These are phyloP conservation scores for Drosophila stalkeri DNA, from an alignment of 2,888 invertebrate genomes.

Conservation along the genomic window DNA sequence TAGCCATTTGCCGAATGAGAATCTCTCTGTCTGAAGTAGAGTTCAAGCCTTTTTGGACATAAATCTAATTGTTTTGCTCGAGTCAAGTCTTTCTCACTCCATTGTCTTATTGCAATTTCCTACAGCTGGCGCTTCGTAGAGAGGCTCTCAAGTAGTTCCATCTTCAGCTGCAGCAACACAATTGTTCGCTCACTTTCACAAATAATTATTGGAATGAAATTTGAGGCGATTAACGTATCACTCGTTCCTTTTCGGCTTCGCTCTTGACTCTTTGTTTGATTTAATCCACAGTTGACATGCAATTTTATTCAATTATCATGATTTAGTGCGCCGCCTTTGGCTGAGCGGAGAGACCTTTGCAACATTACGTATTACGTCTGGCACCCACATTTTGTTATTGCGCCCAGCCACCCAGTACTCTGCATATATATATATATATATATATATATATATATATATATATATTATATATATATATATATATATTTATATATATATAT, in stretches of 20 bases:
- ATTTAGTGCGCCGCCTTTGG: constrained; percentile 49
- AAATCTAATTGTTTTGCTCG: neutral
- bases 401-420: neutral
- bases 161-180: constrained; percentile 1
- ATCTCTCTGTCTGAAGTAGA: neutral
- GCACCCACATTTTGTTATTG: constrained; percentile 14
- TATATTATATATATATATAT: neutral
- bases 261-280: constrained; percentile 36
- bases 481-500: neutral
- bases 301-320: constrained; percentile 76
- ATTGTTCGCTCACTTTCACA: constrained; percentile 41
- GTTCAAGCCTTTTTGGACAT: neutral
- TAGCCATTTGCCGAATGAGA: neutral
- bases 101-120: neutral
- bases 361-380: neutral
- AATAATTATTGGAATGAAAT: constrained; percentile 52
- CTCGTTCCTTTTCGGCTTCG: neutral
- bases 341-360: constrained; percentile 1
- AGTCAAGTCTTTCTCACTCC: neutral
- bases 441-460: no score
- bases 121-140: no score
- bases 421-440: neutral
- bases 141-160: neutral
- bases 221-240: constrained; percentile 25
- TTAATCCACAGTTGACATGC: constrained; percentile 69